Base-by-base conservation (phyloP, 37 sponge, comb jelly and placozoan species). In the Spongilla lacustris region DNA sequence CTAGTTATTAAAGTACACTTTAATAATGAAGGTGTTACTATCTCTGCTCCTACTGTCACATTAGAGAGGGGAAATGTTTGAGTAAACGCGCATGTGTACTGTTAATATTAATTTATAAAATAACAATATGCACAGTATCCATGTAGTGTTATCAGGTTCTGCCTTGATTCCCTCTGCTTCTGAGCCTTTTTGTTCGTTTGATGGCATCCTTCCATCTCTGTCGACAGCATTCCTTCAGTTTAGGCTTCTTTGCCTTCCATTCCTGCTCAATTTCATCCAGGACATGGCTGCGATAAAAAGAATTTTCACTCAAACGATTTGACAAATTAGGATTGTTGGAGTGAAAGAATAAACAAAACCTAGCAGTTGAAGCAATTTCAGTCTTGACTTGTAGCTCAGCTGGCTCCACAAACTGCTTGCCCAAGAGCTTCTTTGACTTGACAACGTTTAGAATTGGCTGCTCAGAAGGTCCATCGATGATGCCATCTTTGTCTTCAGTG, bases 181-280 rank as follows among this genome's bases (percentile, higher is more conserved):
- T 31, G 17, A 73, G 11, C 11, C 74, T 8, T 31, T 73, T 73
- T 31, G 30, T 73, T 73, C 33, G 13, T 21, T 73, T 73, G 30
- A 73, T 31, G 74, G 74, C 74, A 73, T 73, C 30, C 31, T 72
- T 32, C 73, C 31, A 30, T 72, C 73, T 72, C 73, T 72, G 31
- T 32, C 73, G 29, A 30, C 73, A 30, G 29, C 73, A 33, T 13
- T 72, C 73, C 73, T 32, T 72, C 73, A 30, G 12, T 72, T 32
- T 72, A 13, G 29, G 31, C 11, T 32, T 72, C 73, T 32, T 32
- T 72, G 31, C 21, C 73, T 72, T 32, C 73, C 73, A 33, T 32
- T 32, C 29, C 14, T 32, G 31, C 73, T 72, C 73, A 12, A 30
- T 72, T 32, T 32, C 73, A 33, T 32, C 73, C 73, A 58, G 19